Percentiles rank a stretch among this genome's conserved stretches.
Evolutionary conservation across 2,113 vertebrate genomes (phyloP).

Genomic region (Hippocampus zosterae): DNA sequence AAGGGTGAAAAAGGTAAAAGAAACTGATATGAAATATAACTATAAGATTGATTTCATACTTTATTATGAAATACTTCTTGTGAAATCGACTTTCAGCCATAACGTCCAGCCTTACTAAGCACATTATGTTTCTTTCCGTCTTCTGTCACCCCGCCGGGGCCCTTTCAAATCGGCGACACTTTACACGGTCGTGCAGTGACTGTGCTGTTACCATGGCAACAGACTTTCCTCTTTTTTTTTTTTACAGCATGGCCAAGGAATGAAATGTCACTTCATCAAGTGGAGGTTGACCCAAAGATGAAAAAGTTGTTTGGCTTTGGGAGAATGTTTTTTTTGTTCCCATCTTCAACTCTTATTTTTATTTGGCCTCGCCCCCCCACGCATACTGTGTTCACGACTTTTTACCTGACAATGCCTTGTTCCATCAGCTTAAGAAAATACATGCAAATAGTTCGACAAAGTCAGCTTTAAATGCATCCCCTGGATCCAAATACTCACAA

Average conservation of each 20-base stretch:
- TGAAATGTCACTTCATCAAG: constrained; percentile 52
- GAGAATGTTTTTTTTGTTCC: neutral
- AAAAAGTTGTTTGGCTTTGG: constrained; percentile 6
- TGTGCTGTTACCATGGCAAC: constrained; percentile 63
- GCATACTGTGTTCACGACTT: neutral
- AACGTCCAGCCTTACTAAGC: too few species aligned
- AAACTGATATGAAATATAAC: too few species aligned
- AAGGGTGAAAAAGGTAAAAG: too few species aligned
- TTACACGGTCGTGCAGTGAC: constrained; percentile 40
- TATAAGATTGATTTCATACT: too few species aligned
- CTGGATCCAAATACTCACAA: neutral
- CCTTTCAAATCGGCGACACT: constrained; percentile 29
- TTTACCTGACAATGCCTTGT: neutral
- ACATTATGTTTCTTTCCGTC: too few species aligned
- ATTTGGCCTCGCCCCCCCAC: neutral
- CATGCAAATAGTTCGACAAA: neutral
- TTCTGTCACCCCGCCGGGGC: constrained; percentile 16
- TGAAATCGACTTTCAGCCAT: too few species aligned
- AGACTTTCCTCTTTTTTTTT: constrained; percentile 31
- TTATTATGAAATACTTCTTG: too few species aligned
- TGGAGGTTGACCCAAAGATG: constrained; percentile 12
- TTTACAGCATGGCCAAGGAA: constrained; percentile 24
- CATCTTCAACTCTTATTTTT: neutral
- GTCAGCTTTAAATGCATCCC: neutral
- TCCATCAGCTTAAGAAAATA: constrained; percentile 11